Evolutionary conservation across 2,888 invertebrate species (phyloP), one percentile per base, ranked within the genome.

Genomic region (Cheilosia variabilis): DNA sequence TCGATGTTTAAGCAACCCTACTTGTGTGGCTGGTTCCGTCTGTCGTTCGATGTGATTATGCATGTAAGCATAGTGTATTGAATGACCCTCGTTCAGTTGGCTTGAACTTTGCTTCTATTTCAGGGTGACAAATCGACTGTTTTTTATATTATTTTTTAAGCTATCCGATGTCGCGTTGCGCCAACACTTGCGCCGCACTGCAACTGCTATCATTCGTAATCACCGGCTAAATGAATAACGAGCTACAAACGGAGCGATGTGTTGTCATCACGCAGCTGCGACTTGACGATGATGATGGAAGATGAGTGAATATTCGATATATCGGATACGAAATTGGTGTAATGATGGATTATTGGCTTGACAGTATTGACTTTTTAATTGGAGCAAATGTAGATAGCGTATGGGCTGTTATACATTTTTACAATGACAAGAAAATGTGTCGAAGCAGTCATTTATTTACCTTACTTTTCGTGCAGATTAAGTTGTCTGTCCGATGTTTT

Each of bases 221-320:
- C 58, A 52, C 27, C n/a, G 10, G 50, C 22, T 75, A 77, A 81
- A 77, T 81, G 65, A 81, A 81, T 77, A 76, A 76, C 50, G 4
- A 80, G 75, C 41, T 22, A 4, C 22, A 52, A 24, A 19, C 37
- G 41, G 43, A 41, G 27, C 27, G 27, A 27, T 27, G 27, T 34
- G 43, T 22, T 80, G 80, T 75, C 57, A 80, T 63, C 34, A 13
- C 45, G 47, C 41, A 10, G 7, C n/a, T n/a, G 47, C 41, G 13
- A 15, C 9, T 22, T 45, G 45, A 9, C 55, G 50, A 47, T 37
- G 41, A 69, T 58, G 68, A 55, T 62, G 41, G 68, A 81, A 69
- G 62, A 69, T 63, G 63, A 50, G 62, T 34, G 58, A 19, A 69
- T 69, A 63, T 63, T 68, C 52, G 57, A 76, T 47, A 52, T 63